These are phyloP conservation scores for Sebastes diaconus DNA, from an alignment of 2,797 vertebrate species.

Conservation along the genomic window DNA sequence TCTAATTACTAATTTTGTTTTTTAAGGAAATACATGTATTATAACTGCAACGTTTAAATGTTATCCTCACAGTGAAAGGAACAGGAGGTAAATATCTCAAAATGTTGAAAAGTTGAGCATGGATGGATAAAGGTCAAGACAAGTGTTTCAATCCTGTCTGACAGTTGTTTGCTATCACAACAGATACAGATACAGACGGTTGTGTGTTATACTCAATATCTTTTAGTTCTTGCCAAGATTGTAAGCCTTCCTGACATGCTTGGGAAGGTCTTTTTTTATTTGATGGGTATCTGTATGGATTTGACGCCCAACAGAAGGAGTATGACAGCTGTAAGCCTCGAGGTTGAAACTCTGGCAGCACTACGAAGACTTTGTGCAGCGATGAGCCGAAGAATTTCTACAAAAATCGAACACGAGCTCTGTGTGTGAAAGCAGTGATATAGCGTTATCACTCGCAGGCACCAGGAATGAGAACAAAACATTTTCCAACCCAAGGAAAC, in stretches of 20 bases:
- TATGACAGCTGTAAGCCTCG: slow-evolving; percentile 11
- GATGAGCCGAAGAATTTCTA: slow-evolving; percentile 2
- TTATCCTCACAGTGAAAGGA: not conserved
- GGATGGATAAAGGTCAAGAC: not conserved
- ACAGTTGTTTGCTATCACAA: not conserved
- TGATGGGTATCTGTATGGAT: slow-evolving; percentile 16
- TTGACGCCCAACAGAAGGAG: not conserved
- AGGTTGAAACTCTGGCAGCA: slow-evolving; percentile 18
- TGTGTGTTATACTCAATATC: not conserved
- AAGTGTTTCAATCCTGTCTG: not conserved
- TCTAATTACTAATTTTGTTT: not conserved
- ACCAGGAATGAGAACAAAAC: not conserved
- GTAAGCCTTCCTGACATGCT: not conserved
- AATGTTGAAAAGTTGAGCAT: not conserved
- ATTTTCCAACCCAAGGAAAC: not conserved
- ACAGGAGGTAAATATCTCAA: not conserved
- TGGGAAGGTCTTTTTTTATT: slow-evolving; percentile 5
- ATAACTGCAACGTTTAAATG: not conserved
- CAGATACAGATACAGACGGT: not conserved
- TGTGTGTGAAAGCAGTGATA: not conserved
- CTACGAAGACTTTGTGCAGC: not conserved
- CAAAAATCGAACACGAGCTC: slow-evolving; percentile 16
- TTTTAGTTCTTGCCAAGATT: not conserved
- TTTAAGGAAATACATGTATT: not conserved
- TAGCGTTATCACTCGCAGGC: not conserved